A percentile compares a stretch with the other conserved stretches of the same genome.
Evolutionary conservation across 2,888 invertebrate genomes (phyloP).

Genomic region (Tipula unca): DNA sequence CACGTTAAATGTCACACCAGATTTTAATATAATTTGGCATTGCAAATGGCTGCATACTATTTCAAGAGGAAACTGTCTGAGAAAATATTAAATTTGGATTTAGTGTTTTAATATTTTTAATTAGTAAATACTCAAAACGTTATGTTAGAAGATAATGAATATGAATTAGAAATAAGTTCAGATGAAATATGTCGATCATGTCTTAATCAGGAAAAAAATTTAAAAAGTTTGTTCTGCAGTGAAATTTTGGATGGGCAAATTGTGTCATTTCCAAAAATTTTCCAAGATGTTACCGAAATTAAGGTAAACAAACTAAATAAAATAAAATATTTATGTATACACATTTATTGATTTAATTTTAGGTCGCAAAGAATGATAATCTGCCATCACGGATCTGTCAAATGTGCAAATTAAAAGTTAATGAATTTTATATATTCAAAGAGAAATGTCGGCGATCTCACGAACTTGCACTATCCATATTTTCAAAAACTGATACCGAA

Average conservation of each 20-base stretch:
- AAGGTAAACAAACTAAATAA: slow-evolving; percentile 10
- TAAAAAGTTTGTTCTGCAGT: slow-evolving; percentile 18
- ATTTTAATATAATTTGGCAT: neutral
- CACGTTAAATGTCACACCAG: neutral
- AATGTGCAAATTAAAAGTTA: slow-evolving; percentile 9
- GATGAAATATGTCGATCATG: slow-evolving; percentile 19
- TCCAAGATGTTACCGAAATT: neutral
- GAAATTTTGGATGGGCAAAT: slow-evolving; percentile 17
- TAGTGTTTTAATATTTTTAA: neutral
- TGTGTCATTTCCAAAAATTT: slow-evolving; percentile 18
- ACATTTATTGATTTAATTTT: neutral
- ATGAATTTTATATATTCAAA: slow-evolving; percentile 14
- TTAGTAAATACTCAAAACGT: neutral
- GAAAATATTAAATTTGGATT: neutral
- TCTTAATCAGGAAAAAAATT: slow-evolving; percentile 19
- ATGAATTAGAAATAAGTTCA: slow-evolving; percentile 17
- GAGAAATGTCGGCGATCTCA: neutral
- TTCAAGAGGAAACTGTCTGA: neutral
- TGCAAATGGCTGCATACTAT: slow-evolving; percentile 20
- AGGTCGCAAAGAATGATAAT: slow-evolving; percentile 14
- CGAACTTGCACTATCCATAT: neutral
- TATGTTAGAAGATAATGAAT: slow-evolving; percentile 9
- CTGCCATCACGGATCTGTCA: slow-evolving; percentile 14
- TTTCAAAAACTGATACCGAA: neutral
- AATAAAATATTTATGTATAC: neutral